Evolutionary conservation across 2,888 invertebrate species (phyloP).

Genomic region (Helobdella robusta): DNA sequence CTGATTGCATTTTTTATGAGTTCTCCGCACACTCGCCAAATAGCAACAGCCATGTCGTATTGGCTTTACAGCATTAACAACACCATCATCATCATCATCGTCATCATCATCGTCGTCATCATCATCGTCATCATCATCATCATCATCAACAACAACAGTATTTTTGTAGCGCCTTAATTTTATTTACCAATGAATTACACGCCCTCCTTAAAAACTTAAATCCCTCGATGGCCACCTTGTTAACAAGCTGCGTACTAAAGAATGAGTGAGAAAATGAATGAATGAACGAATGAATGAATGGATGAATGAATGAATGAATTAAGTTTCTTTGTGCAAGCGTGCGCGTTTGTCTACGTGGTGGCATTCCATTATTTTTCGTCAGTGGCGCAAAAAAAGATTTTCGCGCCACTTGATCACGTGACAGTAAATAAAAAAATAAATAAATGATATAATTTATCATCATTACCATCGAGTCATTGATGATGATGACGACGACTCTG

Average conservation of each 20-base stretch:
- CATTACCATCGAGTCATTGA: neutral
- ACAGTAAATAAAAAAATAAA: too few species aligned
- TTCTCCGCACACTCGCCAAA: neutral
- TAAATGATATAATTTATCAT: too few species aligned
- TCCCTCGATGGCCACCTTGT: too few species aligned
- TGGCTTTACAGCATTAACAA: conserved; percentile 22
- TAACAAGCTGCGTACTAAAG: too few species aligned
- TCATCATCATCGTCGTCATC: conserved; percentile 26
- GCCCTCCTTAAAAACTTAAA: too few species aligned
- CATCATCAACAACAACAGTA: conserved; percentile 25
- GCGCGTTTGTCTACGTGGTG: neutral
- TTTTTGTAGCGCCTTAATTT: too few species aligned
- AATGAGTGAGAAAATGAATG: too few species aligned
- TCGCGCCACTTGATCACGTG: too few species aligned
- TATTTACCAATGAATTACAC: too few species aligned
- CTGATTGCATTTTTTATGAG: too few species aligned
- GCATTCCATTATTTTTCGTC: neutral
- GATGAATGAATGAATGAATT: neutral
- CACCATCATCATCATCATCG: conserved; percentile 24
- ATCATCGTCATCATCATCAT: conserved; percentile 26
- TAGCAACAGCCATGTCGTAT: too few species aligned
- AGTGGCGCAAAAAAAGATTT: neutral
- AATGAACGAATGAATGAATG: too few species aligned
- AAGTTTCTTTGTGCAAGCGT: neutral
- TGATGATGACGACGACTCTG: conserved; percentile 13